Conservation (phyloP, 2,888 invertebrate species). For the Cosmia pyralina region DNA sequence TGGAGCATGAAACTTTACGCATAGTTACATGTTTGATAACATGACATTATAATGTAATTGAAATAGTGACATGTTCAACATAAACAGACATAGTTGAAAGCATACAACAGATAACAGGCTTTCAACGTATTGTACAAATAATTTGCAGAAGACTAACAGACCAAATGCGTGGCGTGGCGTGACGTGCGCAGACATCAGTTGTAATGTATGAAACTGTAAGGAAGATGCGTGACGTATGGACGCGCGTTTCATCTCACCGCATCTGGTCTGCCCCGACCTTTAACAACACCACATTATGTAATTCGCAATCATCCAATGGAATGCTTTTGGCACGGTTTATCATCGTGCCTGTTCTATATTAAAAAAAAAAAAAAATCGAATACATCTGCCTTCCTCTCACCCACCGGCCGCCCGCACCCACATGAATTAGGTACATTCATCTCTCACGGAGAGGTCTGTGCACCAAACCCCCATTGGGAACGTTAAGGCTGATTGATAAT, state of each 20-base stretch:
- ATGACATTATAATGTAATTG: slow-evolving; percentile 44
- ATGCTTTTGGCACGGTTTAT: too few relatives aligned
- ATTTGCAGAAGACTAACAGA: slow-evolving; percentile 19
- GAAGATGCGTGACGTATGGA: too few relatives aligned
- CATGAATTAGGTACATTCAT: neutral
- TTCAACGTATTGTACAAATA: neutral
- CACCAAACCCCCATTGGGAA: too few relatives aligned
- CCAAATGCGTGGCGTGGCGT: too few relatives aligned
- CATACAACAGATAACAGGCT: slow-evolving; percentile 41
- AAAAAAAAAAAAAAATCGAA: neutral
- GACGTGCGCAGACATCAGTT: too few relatives aligned
- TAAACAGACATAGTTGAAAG: slow-evolving; percentile 34
- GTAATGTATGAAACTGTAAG: too few relatives aligned
- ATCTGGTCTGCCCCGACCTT: too few relatives aligned
- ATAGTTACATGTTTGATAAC: slow-evolving; percentile 36
- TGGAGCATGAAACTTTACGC: slow-evolving; percentile 38
- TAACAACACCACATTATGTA: too few relatives aligned
- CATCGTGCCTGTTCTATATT: neutral
- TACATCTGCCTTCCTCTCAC: neutral
- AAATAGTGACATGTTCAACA: slow-evolving; percentile 51
- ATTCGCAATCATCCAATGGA: too few relatives aligned
- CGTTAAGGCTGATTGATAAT: neutral
- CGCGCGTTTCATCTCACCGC: too few relatives aligned
- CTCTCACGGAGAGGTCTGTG: neutral
- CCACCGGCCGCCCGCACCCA: too few relatives aligned